Evolutionary conservation across 1,140 invertebrate genomes (phyloP), one percentile per base, ranked within the genome.

Genomic region (Amphibalanus amphitrite): DNA sequence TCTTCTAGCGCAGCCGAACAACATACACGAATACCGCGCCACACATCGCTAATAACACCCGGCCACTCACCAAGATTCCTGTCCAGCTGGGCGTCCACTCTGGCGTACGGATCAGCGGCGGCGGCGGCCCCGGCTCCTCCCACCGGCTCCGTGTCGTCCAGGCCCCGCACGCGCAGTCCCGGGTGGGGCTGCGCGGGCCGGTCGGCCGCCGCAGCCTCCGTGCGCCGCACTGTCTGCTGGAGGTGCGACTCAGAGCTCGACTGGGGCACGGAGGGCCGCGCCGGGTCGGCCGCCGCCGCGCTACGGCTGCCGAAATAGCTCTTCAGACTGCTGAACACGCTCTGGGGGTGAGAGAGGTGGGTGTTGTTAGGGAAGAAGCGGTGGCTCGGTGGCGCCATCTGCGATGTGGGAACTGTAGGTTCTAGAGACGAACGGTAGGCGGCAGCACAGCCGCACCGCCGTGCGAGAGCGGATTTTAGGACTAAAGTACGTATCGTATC

Each of bases 251-350:
- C 72, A 23, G 69, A 67, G 30, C 59, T 33, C 47, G 59, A 64
- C 29, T 71, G 33, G 68, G 69, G 70, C 30, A 68, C 70, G 29
- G 67, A 73, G 4, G 72, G 69, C 3, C 70, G 70, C 17, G 69
- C 70, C 29, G 29, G 30, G 71, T 71, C 69, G n/a, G 29, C 69
- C 8, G 72, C 23, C 25, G 69, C 69, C n/a, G 72, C 30, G 17
- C 70, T 68, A 13, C 68, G 72, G 28, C 68, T 73, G 29, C 64
- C 4, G 59, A 69, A 59, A 28, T 30, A 28, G 33, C 71, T 29
- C 69, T 75, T 75, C n/a, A 75, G 72, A 69, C 74, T 75, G 70
- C 74, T 75, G 71, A 75, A 75, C 28, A 75, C 74, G 69, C 74
- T 75, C 74, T 75, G 71, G n/a, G n/a, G n/a, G n/a, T n/a, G n/a